Percentiles rank a stretch among this genome's conserved stretches.
Conservation (phyloP, 2,113 vertebrate genomes). For the Trichomycterus rosablanca region DNA sequence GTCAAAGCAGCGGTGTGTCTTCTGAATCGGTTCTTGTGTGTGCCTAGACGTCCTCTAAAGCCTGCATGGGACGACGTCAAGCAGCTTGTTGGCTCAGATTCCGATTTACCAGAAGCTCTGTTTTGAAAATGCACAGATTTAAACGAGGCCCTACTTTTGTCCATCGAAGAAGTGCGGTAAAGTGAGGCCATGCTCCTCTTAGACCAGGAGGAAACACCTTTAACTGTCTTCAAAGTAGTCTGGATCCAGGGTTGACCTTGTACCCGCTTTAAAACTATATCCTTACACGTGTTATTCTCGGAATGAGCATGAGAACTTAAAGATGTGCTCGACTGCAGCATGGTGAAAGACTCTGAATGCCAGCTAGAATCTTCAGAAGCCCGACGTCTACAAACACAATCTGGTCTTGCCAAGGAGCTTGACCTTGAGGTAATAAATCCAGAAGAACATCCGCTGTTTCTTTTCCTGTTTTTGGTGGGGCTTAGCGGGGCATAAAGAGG, state of each 20-base stretch:
- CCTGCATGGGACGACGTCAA: neutral
- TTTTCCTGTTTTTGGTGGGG: constrained; percentile 1
- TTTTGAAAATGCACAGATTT: neutral
- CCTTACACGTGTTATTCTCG: constrained; percentile 25
- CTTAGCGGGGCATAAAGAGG: constrained; percentile 46
- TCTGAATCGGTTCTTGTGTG: constrained; percentile 1
- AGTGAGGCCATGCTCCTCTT: constrained; percentile 14
- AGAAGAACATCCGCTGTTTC: neutral
- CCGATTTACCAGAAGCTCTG: neutral
- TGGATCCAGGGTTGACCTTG: constrained; percentile 5
- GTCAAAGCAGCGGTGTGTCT: constrained; percentile 30
- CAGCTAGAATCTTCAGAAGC: neutral
- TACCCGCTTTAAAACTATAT: constrained; percentile 46
- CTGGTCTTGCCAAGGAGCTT: neutral
- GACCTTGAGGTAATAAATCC: neutral
- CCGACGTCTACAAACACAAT: neutral
- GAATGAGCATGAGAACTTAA: neutral
- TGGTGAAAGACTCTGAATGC: constrained; percentile 7
- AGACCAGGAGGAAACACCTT: constrained; percentile 7
- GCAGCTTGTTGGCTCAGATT: neutral
- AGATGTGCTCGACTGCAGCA: neutral
- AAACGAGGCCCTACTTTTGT: constrained; percentile 14
- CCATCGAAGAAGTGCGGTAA: constrained; percentile 18
- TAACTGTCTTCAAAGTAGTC: neutral
- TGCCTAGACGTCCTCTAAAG: constrained; percentile 1